Evolutionary conservation across 2,888 invertebrate species (phyloP), one percentile per base, ranked within the genome.

Genomic region (Epistrophe grossulariae): DNA sequence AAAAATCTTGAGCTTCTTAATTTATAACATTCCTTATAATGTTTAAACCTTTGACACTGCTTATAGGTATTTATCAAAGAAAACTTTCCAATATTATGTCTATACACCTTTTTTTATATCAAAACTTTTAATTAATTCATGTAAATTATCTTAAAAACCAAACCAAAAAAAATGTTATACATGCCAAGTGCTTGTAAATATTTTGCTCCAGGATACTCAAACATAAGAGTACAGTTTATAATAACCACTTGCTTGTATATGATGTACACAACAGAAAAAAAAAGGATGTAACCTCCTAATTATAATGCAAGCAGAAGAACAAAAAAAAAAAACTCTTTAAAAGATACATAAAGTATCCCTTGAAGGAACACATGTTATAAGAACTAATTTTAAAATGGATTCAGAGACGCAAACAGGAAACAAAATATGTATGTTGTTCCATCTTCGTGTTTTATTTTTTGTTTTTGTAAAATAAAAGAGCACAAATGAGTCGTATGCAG

Each of bases 331-430:
- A 57, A n/a, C 38, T 55, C 15, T 17, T 55, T 17, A n/a, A 40
- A 55, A 70, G 55, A 70, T 9, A 57, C 66, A 66, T 17, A 31
- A 68, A 60, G 19, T 40, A 62, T 59, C 71, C 73, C 74, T 79
- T 57, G 17, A 48, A 84, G 81, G 77, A 78, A 73, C 76, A 81
- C 78, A 78, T 81, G 77, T 78, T 78, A 24, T 64, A 78, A 70
- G 66, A 72, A 80, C 71, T 66, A 77, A 80, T 84, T 84, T 62
- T 38, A 24, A 66, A 80, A 74, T 72, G 72, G 48, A 50, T 72
- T 57, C 64, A 24, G 43, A 24, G 50, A 62, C 28, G 35, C 17
- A 71, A 74, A 77, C 80, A 77, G 24, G 55, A 55, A 59, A 59
- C 48, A 55, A 85, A 35, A 9, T 55, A 28, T 28, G 19, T 55